phyloP scores from a whole-genome alignment of 2,113 vertebrate species.

The Spheniscus mendiculus region DNA sequence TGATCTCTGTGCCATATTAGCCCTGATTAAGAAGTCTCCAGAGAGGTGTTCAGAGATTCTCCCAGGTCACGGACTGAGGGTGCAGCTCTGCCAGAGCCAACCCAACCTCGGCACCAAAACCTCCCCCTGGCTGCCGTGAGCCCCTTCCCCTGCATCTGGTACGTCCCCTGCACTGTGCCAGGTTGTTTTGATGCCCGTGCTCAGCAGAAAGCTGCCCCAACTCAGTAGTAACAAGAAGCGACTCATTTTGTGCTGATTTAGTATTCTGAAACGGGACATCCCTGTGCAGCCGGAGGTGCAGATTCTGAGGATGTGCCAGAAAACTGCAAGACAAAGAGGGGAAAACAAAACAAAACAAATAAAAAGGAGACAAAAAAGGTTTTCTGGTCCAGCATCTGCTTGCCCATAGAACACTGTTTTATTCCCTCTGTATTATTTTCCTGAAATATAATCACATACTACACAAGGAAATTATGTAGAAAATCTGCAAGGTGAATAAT shows the following conservation, averaged over 20 bases:
- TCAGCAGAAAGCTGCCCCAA: not conserved
- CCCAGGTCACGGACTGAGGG: rapidly evolving
- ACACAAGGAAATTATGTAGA: not conserved
- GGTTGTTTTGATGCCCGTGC: rapidly evolving
- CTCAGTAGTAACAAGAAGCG: rapidly evolving
- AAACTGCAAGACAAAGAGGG: not conserved
- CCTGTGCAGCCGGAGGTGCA: not conserved
- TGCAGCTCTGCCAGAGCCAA: not conserved
- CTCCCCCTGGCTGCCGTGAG: not conserved
- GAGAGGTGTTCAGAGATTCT: not conserved
- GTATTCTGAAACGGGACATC: not conserved
- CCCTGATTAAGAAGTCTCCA: not conserved
- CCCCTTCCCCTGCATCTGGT: not conserved
- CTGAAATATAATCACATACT: not conserved
- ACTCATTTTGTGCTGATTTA: not conserved
- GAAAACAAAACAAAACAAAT: not conserved
- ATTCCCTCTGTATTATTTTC: not conserved
- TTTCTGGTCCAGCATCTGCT: not conserved
- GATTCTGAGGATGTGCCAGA: not conserved
- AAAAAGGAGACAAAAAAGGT: not conserved
- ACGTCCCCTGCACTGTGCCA: rapidly evolving
- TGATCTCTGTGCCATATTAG: not conserved
- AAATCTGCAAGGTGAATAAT: not conserved
- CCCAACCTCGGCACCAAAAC: rapidly evolving
- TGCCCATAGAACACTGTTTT: not conserved